Conservation (phyloP, 1,140 invertebrate species). For the Saccostrea glomerata region DNA sequence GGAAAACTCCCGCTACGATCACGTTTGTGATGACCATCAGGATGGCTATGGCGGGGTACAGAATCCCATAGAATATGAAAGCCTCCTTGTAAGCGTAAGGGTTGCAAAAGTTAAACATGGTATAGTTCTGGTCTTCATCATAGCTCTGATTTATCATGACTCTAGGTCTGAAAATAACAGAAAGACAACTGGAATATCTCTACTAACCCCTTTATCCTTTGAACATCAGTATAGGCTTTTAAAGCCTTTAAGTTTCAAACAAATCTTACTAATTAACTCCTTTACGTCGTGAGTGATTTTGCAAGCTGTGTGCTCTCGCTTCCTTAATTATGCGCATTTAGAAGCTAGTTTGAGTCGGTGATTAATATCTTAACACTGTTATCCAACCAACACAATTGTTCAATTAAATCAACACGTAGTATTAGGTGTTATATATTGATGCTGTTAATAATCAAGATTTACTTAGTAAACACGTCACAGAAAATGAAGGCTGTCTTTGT, state of each 20-base stretch:
- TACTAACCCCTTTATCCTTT: not conserved
- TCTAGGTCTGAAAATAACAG: conserved; percentile 29
- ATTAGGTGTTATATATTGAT: not conserved
- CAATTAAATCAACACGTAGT: conserved; percentile 10
- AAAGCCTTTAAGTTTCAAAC: not conserved
- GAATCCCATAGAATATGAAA: conserved; percentile 44
- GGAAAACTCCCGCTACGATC: conserved; percentile 48
- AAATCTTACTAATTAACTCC: conserved; percentile 21
- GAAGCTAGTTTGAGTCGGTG: not conserved
- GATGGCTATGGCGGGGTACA: conserved; percentile 35
- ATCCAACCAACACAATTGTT: not conserved
- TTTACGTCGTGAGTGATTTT: not conserved
- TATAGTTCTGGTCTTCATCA: not conserved
- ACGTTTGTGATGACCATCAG: conserved; percentile 45
- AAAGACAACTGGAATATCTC: conserved; percentile 8
- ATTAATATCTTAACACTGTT: not conserved
- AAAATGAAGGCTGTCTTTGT: not conserved
- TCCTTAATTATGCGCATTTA: conserved; percentile 16
- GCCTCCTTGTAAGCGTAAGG: not conserved
- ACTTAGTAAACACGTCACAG: not conserved
- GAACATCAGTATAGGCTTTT: not conserved
- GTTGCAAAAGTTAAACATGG: not conserved
- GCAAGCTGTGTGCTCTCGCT: not conserved
- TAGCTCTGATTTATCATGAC: not conserved
- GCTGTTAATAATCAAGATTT: conserved; percentile 17